phyloP scores from a whole-genome alignment of 2,888 invertebrate genomes.

The Macrosoma leucophasiata region DNA sequence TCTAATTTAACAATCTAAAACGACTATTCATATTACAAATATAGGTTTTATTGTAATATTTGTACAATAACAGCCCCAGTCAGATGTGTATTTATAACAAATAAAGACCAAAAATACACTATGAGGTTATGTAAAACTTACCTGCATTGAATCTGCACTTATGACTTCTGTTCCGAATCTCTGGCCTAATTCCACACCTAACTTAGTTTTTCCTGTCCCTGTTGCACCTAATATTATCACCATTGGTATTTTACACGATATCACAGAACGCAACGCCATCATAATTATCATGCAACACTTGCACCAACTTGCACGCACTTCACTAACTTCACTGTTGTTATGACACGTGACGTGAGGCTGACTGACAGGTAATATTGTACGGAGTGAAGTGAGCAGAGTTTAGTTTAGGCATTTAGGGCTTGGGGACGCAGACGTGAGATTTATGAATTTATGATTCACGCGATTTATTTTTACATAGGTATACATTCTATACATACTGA shows the following conservation, averaged over 20 bases:
- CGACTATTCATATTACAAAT: too few species aligned
- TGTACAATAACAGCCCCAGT: too few species aligned
- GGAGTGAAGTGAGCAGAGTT: not conserved
- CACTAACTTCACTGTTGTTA: slow-evolving; percentile 65
- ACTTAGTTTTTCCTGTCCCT: slow-evolving; percentile 97
- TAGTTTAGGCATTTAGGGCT: slow-evolving; percentile 1
- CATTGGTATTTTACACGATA: slow-evolving; percentile 76
- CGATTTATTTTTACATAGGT: too few species aligned
- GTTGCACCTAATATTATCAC: slow-evolving; percentile 97
- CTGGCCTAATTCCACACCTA: slow-evolving; percentile 92
- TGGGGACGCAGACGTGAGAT: slow-evolving; percentile 8
- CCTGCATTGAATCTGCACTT: slow-evolving; percentile 99
- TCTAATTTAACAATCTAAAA: too few species aligned
- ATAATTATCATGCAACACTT: too few species aligned
- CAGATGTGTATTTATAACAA: too few species aligned
- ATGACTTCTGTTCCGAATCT: slow-evolving; percentile 93
- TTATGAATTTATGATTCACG: too few species aligned
- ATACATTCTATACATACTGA: too few species aligned
- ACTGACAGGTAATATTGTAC: not conserved
- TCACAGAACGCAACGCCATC: slow-evolving; percentile 61
- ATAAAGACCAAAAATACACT: slow-evolving; percentile 22
- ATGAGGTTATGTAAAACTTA: slow-evolving; percentile 63
- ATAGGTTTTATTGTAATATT: too few species aligned
- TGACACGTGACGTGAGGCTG: slow-evolving; percentile 23
- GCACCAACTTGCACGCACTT: slow-evolving; percentile 58